These are phyloP conservation scores for Tetraneura akinire DNA, from an alignment of 1,140 invertebrate species.

Conservation along the genomic window DNA sequence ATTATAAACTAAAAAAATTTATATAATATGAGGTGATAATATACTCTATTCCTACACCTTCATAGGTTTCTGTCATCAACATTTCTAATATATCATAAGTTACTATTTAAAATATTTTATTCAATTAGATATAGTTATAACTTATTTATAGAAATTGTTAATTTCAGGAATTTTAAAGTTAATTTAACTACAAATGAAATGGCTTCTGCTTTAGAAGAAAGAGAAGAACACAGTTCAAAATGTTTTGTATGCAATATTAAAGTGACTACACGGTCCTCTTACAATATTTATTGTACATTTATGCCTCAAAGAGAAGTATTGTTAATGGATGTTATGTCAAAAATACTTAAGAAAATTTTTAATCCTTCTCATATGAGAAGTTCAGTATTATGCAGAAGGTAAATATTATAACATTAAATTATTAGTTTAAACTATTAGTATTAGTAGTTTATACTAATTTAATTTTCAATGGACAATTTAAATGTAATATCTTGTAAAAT, in stretches of 20 bases:
- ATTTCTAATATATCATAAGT: no score
- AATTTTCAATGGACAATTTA: no score
- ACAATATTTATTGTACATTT: constrained; percentile 35
- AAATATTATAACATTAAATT: constrained; percentile 1
- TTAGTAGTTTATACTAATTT: background rate
- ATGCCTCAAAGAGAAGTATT: constrained; percentile 37
- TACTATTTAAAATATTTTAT: no score
- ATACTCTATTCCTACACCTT: no score
- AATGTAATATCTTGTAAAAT: no score
- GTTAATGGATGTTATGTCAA: constrained; percentile 37
- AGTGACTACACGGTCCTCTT: constrained; percentile 35
- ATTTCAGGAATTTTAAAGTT: background rate
- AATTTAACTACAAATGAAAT: background rate
- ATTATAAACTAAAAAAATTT: no score
- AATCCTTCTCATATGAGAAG: constrained; percentile 29
- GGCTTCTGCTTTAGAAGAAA: constrained; percentile 44
- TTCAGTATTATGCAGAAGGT: constrained; percentile 37
- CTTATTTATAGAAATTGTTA: background rate
- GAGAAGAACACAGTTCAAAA: constrained; percentile 45
- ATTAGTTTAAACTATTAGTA: background rate
- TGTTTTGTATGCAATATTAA: constrained; percentile 44
- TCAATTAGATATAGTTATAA: background rate
- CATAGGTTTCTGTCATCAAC: no score
- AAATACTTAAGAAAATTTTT: constrained; percentile 41
- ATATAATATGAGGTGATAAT: no score